phyloP scores from a whole-genome alignment of 2,888 invertebrate species.

The Thereva unica region DNA sequence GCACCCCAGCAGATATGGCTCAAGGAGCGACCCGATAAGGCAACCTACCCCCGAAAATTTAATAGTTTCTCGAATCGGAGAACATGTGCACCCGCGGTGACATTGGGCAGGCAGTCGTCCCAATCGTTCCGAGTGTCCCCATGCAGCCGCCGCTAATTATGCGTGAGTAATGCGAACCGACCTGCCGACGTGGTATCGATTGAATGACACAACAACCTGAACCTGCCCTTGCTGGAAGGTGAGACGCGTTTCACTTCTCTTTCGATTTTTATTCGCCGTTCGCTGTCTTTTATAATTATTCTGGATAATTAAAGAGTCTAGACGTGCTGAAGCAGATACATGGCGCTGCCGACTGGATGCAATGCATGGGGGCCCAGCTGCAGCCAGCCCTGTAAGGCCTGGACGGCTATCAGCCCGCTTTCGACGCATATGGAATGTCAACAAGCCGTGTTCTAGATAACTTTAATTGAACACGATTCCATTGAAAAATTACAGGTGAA shows the following conservation, averaged over 20 bases:
- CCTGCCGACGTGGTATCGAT: constrained; percentile 20
- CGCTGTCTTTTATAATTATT: constrained; percentile 31
- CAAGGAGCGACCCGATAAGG: too few species aligned
- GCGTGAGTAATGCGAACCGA: constrained; percentile 30
- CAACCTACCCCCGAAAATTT: background rate
- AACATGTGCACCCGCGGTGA: constrained; percentile 18
- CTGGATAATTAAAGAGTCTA: constrained; percentile 33
- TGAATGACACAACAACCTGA: constrained; percentile 9
- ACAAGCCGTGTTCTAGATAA: too few species aligned
- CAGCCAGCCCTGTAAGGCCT: too few species aligned
- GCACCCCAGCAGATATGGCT: too few species aligned
- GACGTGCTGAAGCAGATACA: background rate
- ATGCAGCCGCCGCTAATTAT: constrained; percentile 18
- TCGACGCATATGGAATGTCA: too few species aligned
- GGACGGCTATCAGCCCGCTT: too few species aligned
- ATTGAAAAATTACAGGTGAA: too few species aligned
- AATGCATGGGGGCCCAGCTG: too few species aligned
- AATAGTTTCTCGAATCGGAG: constrained; percentile 1
- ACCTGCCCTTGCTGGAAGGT: constrained; percentile 32
- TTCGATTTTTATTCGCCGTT: background rate
- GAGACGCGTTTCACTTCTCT: constrained; percentile 27
- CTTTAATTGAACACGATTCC: too few species aligned
- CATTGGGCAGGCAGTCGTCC: too few species aligned
- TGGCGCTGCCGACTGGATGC: too few species aligned
- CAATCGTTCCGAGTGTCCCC: constrained; percentile 5